phyloP scores from a whole-genome alignment of 2,797 vertebrate species.

The Catamblyrhynchus diadema region DNA sequence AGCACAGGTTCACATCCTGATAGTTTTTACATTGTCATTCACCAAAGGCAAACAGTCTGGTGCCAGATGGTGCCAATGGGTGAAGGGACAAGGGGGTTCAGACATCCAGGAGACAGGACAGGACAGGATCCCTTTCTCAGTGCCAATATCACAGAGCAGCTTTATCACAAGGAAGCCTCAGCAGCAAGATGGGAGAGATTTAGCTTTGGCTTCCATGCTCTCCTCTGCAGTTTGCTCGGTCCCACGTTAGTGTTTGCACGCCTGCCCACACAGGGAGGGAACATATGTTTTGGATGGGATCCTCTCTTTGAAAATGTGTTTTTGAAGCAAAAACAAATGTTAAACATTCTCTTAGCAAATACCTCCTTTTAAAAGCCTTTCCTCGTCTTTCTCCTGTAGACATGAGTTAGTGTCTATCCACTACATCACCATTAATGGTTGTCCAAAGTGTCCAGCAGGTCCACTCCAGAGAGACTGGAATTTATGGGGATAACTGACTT shows the following conservation, averaged over 20 bases:
- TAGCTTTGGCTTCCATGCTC: background rate
- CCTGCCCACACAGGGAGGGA: background rate
- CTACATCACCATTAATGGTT: rapidly evolving
- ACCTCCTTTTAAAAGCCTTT: background rate
- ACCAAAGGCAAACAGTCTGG: rapidly evolving
- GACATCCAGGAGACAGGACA: background rate
- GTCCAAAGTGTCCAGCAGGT: background rate
- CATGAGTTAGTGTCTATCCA: background rate
- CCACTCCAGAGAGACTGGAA: rapidly evolving
- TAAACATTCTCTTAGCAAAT: background rate
- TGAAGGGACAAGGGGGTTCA: background rate
- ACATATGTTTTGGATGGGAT: background rate
- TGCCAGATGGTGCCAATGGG: background rate
- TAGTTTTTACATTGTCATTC: too few relatives aligned
- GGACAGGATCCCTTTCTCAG: background rate
- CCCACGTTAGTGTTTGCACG: background rate
- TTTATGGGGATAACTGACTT: background rate
- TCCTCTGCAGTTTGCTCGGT: background rate
- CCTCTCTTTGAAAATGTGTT: background rate
- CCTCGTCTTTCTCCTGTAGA: background rate
- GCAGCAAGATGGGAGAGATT: background rate
- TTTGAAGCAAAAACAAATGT: background rate
- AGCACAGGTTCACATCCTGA: rapidly evolving
- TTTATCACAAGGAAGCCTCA: background rate
- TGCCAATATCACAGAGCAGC: background rate